Conservation (phyloP, 2,797 vertebrate genomes). For the Zalophus californianus region DNA sequence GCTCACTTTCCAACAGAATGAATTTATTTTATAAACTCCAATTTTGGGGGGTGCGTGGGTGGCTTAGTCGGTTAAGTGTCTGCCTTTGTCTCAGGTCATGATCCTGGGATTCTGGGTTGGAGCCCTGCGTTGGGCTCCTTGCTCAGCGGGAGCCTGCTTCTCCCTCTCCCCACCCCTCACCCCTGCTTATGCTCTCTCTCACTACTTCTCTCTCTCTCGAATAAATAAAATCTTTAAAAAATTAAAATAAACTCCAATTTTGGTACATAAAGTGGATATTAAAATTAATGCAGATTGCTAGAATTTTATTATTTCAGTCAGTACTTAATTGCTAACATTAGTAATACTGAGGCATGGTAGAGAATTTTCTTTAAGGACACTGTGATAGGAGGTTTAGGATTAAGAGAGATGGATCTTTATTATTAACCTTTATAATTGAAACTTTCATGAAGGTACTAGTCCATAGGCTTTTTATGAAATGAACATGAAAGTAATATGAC, state of each 20-base stretch:
- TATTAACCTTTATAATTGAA: background rate
- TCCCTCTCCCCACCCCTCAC: background rate
- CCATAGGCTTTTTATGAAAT: slow-evolving; percentile 19
- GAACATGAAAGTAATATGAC: slow-evolving; percentile 14
- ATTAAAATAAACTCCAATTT: background rate
- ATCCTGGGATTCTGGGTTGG: too few species aligned
- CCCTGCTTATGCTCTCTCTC: background rate
- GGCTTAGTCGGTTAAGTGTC: background rate
- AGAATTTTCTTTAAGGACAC: slow-evolving; percentile 51
- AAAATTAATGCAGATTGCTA: slow-evolving; percentile 5
- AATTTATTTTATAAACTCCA: slow-evolving; percentile 52
- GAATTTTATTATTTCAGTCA: slow-evolving; percentile 38
- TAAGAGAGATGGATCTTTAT: background rate
- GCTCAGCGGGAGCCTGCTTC: background rate
- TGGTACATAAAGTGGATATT: background rate
- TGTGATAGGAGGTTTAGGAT: background rate
- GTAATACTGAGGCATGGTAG: background rate
- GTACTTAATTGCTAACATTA: background rate
- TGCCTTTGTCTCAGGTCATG: background rate
- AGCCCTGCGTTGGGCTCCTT: background rate
- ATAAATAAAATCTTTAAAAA: background rate
- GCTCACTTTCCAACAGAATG: slow-evolving; percentile 52
- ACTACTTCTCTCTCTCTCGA: background rate
- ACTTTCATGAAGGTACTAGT: slow-evolving; percentile 52
- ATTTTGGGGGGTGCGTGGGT: background rate